Evolutionary conservation across 2,797 vertebrate genomes (phyloP).

Genomic region (Microctenopoma lineatum): DNA sequence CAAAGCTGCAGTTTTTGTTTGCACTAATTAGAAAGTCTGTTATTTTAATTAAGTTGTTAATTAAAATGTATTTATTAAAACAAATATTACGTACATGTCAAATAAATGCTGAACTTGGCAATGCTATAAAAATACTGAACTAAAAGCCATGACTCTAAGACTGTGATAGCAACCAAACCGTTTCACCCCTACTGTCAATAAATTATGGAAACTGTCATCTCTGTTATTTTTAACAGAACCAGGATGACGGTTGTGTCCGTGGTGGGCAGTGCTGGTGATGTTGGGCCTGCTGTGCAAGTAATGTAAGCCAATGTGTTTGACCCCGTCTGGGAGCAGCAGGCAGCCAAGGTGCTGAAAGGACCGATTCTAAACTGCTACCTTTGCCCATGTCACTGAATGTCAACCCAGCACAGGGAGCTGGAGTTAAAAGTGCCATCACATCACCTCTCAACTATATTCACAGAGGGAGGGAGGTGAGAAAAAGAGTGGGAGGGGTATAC

Average conservation of each 20-base stretch:
- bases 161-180: too few species aligned
- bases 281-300: constrained; percentile 13
- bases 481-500: constrained; percentile 14
- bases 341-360: constrained; percentile 51
- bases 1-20: too few species aligned
- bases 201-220: not conserved
- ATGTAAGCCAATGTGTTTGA: constrained; percentile 26
- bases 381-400: constrained; percentile 46
- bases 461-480: constrained; percentile 14
- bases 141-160: too few species aligned
- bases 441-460: constrained; percentile 46
- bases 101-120: too few species aligned
- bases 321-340: constrained; percentile 37
- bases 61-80: too few species aligned
- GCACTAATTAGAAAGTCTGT: too few species aligned
- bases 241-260: constrained; percentile 1
- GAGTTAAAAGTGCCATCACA: constrained; percentile 52
- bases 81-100: too few species aligned
- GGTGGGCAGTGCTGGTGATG: constrained; percentile 20
- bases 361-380: constrained; percentile 39
- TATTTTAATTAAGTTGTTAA: too few species aligned
- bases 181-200: too few species aligned
- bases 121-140: too few species aligned
- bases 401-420: constrained; percentile 38
- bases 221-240: not conserved